These are phyloP conservation scores for Eupithecia exiguata DNA, from an alignment of 2,888 invertebrate species.

Conservation along the genomic window DNA sequence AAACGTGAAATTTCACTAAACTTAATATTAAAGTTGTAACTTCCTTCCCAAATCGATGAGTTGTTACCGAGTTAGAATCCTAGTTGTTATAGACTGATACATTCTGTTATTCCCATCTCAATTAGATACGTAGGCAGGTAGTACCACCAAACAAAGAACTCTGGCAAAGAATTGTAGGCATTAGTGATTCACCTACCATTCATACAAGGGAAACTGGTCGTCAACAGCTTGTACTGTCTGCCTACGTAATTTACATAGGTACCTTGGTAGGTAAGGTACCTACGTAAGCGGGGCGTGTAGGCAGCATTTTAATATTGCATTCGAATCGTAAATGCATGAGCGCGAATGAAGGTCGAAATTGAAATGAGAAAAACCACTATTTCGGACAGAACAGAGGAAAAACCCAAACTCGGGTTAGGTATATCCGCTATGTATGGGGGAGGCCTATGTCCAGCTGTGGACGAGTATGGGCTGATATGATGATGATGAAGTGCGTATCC, in stretches of 20 bases:
- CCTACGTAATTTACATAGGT: constrained; percentile 34
- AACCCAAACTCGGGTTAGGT: neutral
- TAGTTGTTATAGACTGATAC: too few species aligned
- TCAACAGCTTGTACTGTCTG: constrained; percentile 23
- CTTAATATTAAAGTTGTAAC: too few species aligned
- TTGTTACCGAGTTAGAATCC: too few species aligned
- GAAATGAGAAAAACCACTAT: constrained; percentile 11
- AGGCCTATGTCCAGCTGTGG: too few species aligned
- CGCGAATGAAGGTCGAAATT: neutral
- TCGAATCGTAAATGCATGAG: constrained; percentile 16
- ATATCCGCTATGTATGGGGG: too few species aligned
- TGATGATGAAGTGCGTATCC: too few species aligned
- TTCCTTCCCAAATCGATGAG: neutral
- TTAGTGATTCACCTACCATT: constrained; percentile 21
- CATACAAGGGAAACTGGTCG: constrained; percentile 27
- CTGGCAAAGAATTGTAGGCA: constrained; percentile 17
- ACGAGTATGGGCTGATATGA: too few species aligned
- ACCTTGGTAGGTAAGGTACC: constrained; percentile 16
- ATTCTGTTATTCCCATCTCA: neutral
- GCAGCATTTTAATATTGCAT: constrained; percentile 37
- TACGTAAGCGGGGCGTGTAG: constrained; percentile 33
- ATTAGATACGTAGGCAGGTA: neutral
- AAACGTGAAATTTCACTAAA: too few species aligned
- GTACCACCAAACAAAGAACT: constrained; percentile 13
- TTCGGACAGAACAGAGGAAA: neutral